phyloP scores from a whole-genome alignment of 2,113 vertebrate species.

The Andinoacara biseriatus region DNA sequence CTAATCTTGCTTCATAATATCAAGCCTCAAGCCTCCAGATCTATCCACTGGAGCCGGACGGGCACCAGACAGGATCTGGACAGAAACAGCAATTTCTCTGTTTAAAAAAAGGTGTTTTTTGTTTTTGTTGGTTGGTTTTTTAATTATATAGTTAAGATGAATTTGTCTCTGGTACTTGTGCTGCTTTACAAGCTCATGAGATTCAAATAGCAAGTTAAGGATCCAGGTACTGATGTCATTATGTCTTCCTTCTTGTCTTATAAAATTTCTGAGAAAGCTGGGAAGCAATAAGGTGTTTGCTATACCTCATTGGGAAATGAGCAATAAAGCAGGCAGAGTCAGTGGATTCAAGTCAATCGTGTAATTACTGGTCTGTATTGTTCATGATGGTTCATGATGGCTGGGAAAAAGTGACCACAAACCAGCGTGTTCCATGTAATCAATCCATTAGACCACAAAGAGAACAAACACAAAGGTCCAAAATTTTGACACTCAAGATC shows the following conservation, averaged over 20 bases:
- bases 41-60: background rate
- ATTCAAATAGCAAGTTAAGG: background rate
- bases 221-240: background rate
- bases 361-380: background rate
- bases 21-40: background rate
- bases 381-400: too few relatives aligned
- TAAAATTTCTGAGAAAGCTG: too few relatives aligned
- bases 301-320: background rate
- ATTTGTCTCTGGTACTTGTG: background rate
- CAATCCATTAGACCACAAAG: background rate
- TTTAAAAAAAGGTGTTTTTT: too few relatives aligned
- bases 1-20: background rate
- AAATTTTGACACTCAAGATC: background rate
- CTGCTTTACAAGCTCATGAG: background rate
- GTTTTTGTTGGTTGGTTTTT: too few relatives aligned
- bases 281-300: background rate
- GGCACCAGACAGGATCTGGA: background rate
- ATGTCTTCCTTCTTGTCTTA: background rate
- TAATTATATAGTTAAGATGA: background rate
- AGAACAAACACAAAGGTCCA: conserved; percentile 2
- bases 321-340: background rate
- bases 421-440: background rate
- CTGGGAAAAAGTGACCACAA: background rate
- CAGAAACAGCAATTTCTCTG: background rate
- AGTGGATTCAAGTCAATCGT: background rate